phyloP scores from a whole-genome alignment of 2,797 vertebrate genomes.

The Telmatherina bonti region DNA sequence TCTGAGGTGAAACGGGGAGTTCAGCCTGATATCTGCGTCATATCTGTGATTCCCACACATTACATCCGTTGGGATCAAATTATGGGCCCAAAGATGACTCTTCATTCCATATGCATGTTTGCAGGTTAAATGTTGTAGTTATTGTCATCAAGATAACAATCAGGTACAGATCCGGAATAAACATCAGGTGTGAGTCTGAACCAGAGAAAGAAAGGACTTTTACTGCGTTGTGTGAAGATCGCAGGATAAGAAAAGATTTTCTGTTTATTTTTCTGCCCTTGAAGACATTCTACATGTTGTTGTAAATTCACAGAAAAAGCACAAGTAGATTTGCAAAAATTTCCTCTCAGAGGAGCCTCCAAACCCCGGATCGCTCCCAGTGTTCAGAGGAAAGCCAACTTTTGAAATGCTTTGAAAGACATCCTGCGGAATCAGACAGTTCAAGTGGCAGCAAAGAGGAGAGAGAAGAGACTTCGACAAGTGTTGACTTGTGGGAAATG shows the following conservation, averaged over 20 bases:
- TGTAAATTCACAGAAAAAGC: slow-evolving; percentile 9
- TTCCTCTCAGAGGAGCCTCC: slow-evolving; percentile 22
- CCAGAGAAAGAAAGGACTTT: too few relatives aligned
- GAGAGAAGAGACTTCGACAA: neutral
- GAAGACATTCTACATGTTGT: slow-evolving; percentile 13
- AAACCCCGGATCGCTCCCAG: slow-evolving; percentile 42
- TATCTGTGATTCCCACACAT: too few relatives aligned
- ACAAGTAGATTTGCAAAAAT: slow-evolving; percentile 30
- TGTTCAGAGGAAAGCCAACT: slow-evolving; percentile 24
- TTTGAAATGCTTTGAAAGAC: slow-evolving; percentile 52
- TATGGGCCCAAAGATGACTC: too few relatives aligned
- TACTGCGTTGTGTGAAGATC: neutral
- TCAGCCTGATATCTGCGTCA: too few relatives aligned
- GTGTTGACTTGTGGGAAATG: neutral
- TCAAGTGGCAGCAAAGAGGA: slow-evolving; percentile 8
- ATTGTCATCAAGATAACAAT: too few relatives aligned
- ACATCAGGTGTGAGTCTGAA: too few relatives aligned
- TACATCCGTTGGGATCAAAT: too few relatives aligned
- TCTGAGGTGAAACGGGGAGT: too few relatives aligned
- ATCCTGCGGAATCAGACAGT: slow-evolving; percentile 33
- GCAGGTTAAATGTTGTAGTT: too few relatives aligned
- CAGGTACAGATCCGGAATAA: too few relatives aligned
- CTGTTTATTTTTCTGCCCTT: slow-evolving; percentile 7
- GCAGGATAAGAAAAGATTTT: neutral
- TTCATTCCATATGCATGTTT: too few relatives aligned